These are phyloP conservation scores for Leptocoma aspasia DNA, from an alignment of 2,113 vertebrate species.

Conservation along the genomic window DNA sequence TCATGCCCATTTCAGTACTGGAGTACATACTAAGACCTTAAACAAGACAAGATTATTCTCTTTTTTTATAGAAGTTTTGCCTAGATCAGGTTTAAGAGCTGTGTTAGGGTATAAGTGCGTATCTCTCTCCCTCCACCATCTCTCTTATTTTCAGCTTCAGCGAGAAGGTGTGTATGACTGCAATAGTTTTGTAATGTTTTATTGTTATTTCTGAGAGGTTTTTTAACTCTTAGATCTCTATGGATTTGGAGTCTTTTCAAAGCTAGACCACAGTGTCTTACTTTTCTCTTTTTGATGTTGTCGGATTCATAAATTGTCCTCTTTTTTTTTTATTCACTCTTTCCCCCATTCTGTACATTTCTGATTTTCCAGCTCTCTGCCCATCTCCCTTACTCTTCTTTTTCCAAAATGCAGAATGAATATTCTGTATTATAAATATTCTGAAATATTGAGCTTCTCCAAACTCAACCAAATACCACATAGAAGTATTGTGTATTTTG, in stretches of 20 bases:
- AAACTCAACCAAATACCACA: neutral
- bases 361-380: neutral
- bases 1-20: neutral
- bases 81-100: neutral
- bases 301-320: neutral
- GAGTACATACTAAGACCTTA: neutral
- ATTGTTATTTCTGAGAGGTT: neutral
- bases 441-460: neutral
- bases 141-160: slow-evolving; percentile 17
- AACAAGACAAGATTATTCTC: neutral
- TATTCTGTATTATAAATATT: neutral
- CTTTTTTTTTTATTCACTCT: neutral
- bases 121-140: neutral
- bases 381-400: neutral
- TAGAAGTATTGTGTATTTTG: neutral
- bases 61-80: neutral
- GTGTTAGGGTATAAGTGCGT: neutral
- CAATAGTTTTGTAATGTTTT: neutral
- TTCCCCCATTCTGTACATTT: neutral
- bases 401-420: neutral
- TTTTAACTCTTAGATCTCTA: neutral
- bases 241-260: neutral
- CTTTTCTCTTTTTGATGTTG: neutral
- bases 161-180: neutral
- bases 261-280: neutral